A percentile compares a stretch with the other conserved stretches of the same genome.
Evolutionary conservation across 2,888 invertebrate species (phyloP).

Genomic region (Zaprionus obscuricornis): DNA sequence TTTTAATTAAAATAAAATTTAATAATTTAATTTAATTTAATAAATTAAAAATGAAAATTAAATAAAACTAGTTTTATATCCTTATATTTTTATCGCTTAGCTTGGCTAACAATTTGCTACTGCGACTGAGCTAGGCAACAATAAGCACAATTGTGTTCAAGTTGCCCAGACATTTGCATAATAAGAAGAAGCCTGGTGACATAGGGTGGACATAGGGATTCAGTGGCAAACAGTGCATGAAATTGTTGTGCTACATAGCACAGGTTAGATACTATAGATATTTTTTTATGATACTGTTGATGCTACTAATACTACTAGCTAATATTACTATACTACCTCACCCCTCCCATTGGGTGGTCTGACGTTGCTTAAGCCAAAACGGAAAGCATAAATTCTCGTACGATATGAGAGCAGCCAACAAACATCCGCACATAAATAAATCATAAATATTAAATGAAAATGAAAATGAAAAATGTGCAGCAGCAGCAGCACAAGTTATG

Average conservation of each 20-base stretch:
- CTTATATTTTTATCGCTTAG: no score
- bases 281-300: no score
- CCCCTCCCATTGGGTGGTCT: conserved; percentile 14
- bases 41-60: no score
- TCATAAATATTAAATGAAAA: conserved; percentile 80
- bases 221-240: conserved; percentile 69
- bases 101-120: conserved; percentile 58
- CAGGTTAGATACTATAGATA: conserved; percentile 49
- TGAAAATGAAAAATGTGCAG: conserved; percentile 73
- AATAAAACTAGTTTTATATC: no score
- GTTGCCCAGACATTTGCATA: conserved; percentile 67
- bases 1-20: no score
- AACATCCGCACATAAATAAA: conserved; percentile 78
- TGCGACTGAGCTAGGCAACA: conserved; percentile 29
- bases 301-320: no score
- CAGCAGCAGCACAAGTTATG: conserved; percentile 31
- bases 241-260: conserved; percentile 68
- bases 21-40: no score
- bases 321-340: no score
- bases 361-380: conserved; percentile 58
- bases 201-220: conserved; percentile 55
- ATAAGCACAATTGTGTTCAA: conserved; percentile 60
- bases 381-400: conserved; percentile 73
- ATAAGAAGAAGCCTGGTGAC: conserved; percentile 70
- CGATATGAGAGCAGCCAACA: conserved; percentile 75